Base-by-base conservation (phyloP, 1,140 invertebrate species). In the Yoshiicerus persimilis region DNA sequence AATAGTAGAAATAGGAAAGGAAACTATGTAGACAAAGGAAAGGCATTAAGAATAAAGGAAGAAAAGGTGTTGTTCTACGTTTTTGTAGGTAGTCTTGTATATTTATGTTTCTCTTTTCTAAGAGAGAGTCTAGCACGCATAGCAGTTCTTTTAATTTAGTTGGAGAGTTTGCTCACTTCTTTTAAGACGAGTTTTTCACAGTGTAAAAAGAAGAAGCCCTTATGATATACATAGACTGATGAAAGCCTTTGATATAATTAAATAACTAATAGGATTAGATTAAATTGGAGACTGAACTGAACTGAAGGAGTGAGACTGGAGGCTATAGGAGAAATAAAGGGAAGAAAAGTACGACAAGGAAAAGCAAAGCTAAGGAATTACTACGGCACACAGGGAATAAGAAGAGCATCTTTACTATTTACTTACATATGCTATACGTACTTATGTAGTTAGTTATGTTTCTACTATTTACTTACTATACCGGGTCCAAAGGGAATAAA, bases 231-330 rank as follows among this genome's bases (percentile, higher is more conserved):
- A 80, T 80, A 32, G 75, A n/a, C 34, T 38, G 75, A 80, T 80
- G 75, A 80, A 80, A 80, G 75, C 75, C 75, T 80, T 80, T 80
- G 75, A 80, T 80, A 80, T 80, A 80, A 80, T 80, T 80, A 80
- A 80, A 80, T 80, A 36, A 32, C 75, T 80, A 80, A 80, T 80
- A 80, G 75, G 75, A 80, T 80, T 80, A 80, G 75, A 80, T 80
- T 80, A 80, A 80, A 80, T 80, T 80, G 75, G 75, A 80, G 75
- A 36, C 75, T 80, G 32, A 32, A n/a, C 75, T 80, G 32, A 80
- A 32, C 30, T 80, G 75, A 30, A 70, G 23, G 16, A 30, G 27
- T 70, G 64, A 70, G 27, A 70, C 23, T 25, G 6, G 56, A 23
- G 20, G 23, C 23, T n/a, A 70, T 70, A 30, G 23, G 23, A 27